phyloP scores from a whole-genome alignment of 2,113 vertebrate genomes.

The Petaurus breviceps region DNA sequence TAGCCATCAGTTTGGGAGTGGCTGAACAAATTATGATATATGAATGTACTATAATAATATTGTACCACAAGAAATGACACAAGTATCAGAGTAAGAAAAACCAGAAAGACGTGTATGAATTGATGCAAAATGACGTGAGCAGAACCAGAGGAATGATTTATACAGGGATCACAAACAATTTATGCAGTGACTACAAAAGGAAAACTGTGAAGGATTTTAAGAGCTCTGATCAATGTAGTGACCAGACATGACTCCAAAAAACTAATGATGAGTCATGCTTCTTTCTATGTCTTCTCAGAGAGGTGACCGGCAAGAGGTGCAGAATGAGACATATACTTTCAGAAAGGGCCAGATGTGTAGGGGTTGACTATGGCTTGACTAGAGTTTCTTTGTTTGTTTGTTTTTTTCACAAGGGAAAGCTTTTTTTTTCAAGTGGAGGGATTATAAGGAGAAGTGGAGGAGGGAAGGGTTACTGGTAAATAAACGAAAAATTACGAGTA shows the following conservation, averaged over 20 bases:
- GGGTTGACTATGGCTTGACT: neutral
- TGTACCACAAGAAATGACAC: neutral
- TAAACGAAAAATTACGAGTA: neutral
- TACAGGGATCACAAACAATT: neutral
- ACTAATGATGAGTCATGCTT: neutral
- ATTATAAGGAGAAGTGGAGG: neutral
- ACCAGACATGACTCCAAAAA: neutral
- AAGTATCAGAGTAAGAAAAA: neutral
- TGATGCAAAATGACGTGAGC: neutral
- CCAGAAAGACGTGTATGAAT: neutral
- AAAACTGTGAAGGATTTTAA: neutral
- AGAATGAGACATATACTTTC: neutral
- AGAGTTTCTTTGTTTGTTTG: neutral
- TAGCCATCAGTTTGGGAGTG: neutral
- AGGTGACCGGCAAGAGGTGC: neutral
- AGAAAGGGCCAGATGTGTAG: neutral
- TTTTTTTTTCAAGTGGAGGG: neutral
- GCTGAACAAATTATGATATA: neutral
- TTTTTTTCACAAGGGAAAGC: neutral
- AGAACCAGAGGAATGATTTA: neutral
- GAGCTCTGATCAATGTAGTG: neutral
- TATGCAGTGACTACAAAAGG: neutral
- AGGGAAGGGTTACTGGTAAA: neutral
- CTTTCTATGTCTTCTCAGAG: neutral
- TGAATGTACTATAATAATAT: neutral